Percentiles rank a stretch among this genome's conserved stretches.
These are phyloP conservation scores for Falco cherrug DNA, from an alignment of 2,797 vertebrate species.

Conservation along the genomic window DNA sequence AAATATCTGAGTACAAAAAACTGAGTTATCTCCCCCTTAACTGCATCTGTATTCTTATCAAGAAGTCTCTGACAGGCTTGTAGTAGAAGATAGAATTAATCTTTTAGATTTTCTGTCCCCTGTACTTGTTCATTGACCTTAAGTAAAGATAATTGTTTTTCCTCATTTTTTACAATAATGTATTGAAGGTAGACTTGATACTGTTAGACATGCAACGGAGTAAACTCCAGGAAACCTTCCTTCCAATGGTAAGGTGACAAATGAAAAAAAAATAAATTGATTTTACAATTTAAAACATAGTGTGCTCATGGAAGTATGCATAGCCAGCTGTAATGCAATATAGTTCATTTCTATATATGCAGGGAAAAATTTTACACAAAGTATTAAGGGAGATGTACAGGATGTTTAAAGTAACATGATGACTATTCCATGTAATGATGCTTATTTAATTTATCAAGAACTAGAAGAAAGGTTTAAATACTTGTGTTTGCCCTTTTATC, in stretches of 20 bases:
- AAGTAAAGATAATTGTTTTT: conserved; percentile 63
- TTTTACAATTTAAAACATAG: conserved; percentile 26
- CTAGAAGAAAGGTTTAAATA: conserved; percentile 7
- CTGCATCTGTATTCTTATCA: not conserved
- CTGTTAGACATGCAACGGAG: conserved; percentile 8
- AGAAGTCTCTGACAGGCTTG: not conserved
- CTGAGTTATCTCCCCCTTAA: not conserved
- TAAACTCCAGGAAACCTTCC: conserved; percentile 12
- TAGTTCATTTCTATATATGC: not conserved
- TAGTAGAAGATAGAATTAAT: not conserved
- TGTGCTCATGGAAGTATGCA: not conserved
- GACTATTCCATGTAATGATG: not conserved
- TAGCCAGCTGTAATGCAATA: not conserved
- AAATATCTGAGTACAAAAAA: not conserved
- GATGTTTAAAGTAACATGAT: not conserved
- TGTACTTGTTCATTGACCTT: conserved; percentile 55
- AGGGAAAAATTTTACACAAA: not conserved
- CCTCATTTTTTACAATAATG: conserved; percentile 43
- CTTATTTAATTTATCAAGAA: not conserved
- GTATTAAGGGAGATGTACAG: not conserved
- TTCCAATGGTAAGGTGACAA: conserved; percentile 26
- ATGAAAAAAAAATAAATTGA: conserved; percentile 22
- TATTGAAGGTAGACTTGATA: conserved; percentile 28
- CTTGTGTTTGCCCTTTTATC: not conserved
- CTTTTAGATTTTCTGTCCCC: conserved; percentile 18